Conservation (phyloP, 2,797 vertebrate species). For the Simalia tracyae region DNA sequence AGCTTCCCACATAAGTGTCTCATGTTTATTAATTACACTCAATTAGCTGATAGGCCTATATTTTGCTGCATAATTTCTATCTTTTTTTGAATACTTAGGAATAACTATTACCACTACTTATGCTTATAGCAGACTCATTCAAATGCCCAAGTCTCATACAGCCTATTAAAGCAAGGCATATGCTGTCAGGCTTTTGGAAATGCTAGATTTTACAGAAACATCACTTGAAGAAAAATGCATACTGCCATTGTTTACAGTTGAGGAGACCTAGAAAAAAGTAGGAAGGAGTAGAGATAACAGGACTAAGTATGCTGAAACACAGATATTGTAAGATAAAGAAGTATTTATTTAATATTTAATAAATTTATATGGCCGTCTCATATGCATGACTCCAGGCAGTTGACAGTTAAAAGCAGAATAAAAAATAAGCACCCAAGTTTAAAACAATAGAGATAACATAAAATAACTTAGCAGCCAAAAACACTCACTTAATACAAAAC, state of each 20-base stretch:
- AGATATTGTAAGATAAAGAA: no score
- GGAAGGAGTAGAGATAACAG: no score
- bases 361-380: background rate
- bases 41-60: background rate
- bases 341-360: background rate
- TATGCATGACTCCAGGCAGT: background rate
- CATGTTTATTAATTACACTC: background rate
- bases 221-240: no score
- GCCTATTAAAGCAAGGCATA: no score
- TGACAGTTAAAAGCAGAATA: background rate
- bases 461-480: background rate
- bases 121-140: background rate
- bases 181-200: no score
- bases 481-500: background rate
- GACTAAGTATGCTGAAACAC: no score
- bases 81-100: background rate
- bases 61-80: background rate
- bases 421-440: background rate
- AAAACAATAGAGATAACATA: background rate
- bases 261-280: no score
- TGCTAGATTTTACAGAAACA: no score
- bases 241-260: no score
- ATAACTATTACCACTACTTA: background rate
- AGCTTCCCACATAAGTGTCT: background rate
- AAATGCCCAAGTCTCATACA: no score